Conservation (phyloP, 2,113 vertebrate species). For the Catharus bicknelli region DNA sequence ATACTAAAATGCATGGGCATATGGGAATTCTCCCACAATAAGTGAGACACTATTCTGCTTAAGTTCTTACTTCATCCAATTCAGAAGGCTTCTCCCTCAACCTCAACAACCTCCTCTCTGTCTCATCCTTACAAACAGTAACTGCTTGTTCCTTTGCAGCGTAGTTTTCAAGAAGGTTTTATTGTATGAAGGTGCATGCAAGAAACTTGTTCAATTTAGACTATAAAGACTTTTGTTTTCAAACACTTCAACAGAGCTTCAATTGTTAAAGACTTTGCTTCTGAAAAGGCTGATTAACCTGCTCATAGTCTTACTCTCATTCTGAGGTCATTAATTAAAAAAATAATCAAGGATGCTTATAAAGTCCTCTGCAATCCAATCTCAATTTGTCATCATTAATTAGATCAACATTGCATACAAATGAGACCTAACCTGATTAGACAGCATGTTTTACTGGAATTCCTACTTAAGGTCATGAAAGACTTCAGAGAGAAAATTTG, state of each 20-base stretch:
- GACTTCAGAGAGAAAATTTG: constrained; percentile 35
- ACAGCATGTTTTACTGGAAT: constrained; percentile 61
- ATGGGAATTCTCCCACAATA: constrained; percentile 81
- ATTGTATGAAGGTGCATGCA: fast-evolving
- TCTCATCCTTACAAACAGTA: background rate
- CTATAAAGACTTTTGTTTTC: background rate
- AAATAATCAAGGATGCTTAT: constrained; percentile 48
- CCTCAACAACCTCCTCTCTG: background rate
- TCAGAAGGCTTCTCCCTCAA: background rate
- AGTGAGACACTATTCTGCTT: background rate
- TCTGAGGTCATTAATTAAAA: constrained; percentile 49
- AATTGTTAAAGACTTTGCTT: constrained; percentile 23
- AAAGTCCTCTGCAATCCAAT: constrained; percentile 60
- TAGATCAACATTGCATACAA: constrained; percentile 54
- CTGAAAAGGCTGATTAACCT: constrained; percentile 37
- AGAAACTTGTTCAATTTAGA: background rate
- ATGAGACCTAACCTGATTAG: constrained; percentile 54
- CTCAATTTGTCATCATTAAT: constrained; percentile 70
- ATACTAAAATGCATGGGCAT: constrained; percentile 26
- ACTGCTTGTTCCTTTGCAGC: background rate
- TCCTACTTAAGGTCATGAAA: constrained; percentile 42
- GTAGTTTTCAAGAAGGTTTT: background rate
- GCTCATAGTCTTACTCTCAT: background rate
- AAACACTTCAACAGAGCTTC: background rate
- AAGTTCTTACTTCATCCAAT: constrained; percentile 2